Percentiles rank a stretch among this genome's conserved stretches.
phyloP scores from a whole-genome alignment of 2,888 invertebrate species.

The Polia nebulosa region DNA sequence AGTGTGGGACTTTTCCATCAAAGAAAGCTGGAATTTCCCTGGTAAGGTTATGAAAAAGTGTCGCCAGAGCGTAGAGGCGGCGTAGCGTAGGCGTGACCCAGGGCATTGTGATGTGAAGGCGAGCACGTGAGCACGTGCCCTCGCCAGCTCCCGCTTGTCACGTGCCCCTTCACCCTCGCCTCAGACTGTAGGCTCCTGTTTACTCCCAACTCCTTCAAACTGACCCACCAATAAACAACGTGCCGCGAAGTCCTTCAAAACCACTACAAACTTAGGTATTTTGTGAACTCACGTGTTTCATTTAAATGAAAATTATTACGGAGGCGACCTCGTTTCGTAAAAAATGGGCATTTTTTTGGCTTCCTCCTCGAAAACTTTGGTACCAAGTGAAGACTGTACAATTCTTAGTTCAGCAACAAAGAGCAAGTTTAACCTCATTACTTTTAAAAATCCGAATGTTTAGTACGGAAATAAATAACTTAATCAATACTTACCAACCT shows the following conservation, averaged over 20 bases:
- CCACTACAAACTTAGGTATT: slow-evolving; percentile 81
- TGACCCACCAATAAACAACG: slow-evolving; percentile 76
- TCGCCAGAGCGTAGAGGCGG: slow-evolving; percentile 2
- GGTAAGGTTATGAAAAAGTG: slow-evolving; percentile 10
- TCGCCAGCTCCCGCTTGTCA: slow-evolving; percentile 54
- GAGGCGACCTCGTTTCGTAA: slow-evolving; percentile 67
- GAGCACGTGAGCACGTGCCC: slow-evolving; percentile 63
- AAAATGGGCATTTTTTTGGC: slow-evolving; percentile 72
- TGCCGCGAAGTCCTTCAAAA: slow-evolving; percentile 81
- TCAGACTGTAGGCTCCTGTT: slow-evolving; percentile 77
- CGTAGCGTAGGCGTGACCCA: slow-evolving; percentile 38
- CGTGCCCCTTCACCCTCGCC: slow-evolving; percentile 65
- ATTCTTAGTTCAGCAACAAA: slow-evolving; percentile 56
- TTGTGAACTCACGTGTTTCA: slow-evolving; percentile 80
- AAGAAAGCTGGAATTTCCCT: slow-evolving; percentile 25
- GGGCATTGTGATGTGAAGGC: slow-evolving; percentile 57
- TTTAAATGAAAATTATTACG: slow-evolving; percentile 76
- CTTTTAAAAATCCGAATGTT: slow-evolving; percentile 35
- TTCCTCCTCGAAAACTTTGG: slow-evolving; percentile 70
- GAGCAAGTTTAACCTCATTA: slow-evolving; percentile 48
- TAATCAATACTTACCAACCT: slow-evolving; percentile 31
- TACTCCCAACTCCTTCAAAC: slow-evolving; percentile 80
- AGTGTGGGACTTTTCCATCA: not conserved
- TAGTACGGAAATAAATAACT: slow-evolving; percentile 17
- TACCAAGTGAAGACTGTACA: slow-evolving; percentile 66